Evolutionary conservation across 2,888 invertebrate species (phyloP).

Genomic region (Scaptomyza polygonia): DNA sequence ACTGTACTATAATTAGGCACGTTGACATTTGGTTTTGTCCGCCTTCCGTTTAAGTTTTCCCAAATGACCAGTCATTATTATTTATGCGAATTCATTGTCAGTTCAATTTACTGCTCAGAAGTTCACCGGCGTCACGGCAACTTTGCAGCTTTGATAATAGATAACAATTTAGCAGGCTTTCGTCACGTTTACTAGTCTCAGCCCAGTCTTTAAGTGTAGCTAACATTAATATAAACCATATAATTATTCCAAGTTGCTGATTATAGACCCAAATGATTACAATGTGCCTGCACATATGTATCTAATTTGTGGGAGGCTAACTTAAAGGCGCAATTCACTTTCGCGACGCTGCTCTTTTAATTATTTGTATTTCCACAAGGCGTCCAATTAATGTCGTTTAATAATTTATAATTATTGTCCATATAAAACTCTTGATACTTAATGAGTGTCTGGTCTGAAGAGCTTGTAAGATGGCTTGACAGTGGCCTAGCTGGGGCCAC

Average conservation of each 20-base stretch:
- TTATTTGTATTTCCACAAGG: neutral
- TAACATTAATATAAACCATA: conserved; percentile 24
- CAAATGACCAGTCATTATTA: neutral
- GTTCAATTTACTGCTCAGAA: conserved; percentile 10
- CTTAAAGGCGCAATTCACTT: conserved; percentile 1
- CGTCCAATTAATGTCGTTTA: neutral
- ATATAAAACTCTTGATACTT: neutral
- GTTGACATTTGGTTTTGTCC: conserved; percentile 1
- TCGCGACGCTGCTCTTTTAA: neutral
- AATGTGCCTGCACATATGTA: neutral
- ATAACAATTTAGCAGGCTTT: conserved; percentile 12
- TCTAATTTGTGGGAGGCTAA: conserved; percentile 19
- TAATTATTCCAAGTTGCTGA: conserved; percentile 34
- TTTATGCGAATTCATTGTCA: conserved; percentile 15
- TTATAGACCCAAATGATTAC: conserved; percentile 34
- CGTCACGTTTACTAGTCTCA: conserved; percentile 11
- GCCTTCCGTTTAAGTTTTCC: neutral
- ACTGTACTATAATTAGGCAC: conserved; percentile 3
- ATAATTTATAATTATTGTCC: conserved; percentile 1
- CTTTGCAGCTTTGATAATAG: conserved; percentile 8
- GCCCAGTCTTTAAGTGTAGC: conserved; percentile 15
- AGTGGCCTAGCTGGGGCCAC: conserved; percentile 25
- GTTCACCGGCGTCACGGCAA: conserved; percentile 30
- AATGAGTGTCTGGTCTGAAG: conserved; percentile 28
- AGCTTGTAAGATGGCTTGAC: conserved; percentile 22